Base-by-base conservation (phyloP, 2,113 vertebrate genomes). In the Campylomormyrus numenius region DNA sequence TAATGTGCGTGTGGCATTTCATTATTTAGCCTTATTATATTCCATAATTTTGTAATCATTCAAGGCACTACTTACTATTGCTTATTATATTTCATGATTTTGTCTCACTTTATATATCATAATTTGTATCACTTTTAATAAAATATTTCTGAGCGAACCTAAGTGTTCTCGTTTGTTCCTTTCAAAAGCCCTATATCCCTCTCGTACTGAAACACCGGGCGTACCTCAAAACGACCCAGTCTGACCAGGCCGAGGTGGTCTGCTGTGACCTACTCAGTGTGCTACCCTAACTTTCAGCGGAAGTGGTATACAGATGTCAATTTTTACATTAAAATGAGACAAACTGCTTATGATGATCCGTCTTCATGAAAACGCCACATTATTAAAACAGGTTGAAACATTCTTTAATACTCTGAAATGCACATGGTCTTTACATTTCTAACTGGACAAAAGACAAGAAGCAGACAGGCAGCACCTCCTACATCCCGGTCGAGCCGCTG, bases 361-460 rank as follows among this genome's bases (percentile, higher is more conserved):
- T 77, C 15, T 77, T 42, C 74, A 39, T 77, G 62, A 66, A 77
- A 39, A 35, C 70, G 8, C 52, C 4, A 7, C 80, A 6, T 87
- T 31, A 80, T 87, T 31, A 74, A 88, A 46, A 84, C 1, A 50
- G 42, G 77, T 7, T 45, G 15, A 1, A 84, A 35, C 87, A 88
- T 87, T 80, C n/a, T 94, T 94, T 91, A 93, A 93, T 94, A 91
- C 77, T 92, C 89, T 56, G 91, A 90, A 87, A 89, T 92, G 90
- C 89, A 89, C 88, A 77, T 42, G 87, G 92, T 92, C 90, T 93
- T 93, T 92, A 93, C 93, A 95, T 91, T 35, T 91, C 90, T 27
- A 90, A 88, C 91, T 91, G 91, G 89, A 93, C 90, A 93, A 90
- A 92, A 91, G 90, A 90, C 90, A 92, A 91, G 39, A 92, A 93